phyloP scores from a whole-genome alignment of 2,113 vertebrate genomes.

The Pygoscelis antarcticus region DNA sequence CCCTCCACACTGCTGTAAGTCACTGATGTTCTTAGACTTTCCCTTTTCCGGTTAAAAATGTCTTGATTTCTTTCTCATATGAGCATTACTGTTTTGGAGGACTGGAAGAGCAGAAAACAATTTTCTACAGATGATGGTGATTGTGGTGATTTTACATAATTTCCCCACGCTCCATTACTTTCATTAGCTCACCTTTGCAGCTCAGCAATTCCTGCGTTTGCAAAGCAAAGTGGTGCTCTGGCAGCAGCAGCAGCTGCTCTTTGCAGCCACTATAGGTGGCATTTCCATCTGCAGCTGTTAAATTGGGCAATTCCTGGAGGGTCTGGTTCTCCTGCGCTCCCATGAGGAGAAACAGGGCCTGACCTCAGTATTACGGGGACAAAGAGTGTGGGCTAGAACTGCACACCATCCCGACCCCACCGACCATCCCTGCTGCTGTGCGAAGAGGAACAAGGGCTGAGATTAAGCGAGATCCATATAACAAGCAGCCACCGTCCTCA shows the following conservation, averaged over 20 bases:
- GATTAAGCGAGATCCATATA: neutral
- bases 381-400: neutral
- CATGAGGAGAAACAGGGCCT: neutral
- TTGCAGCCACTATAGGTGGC: neutral
- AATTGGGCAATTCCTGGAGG: neutral
- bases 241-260: neutral
- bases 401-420: fast-evolving
- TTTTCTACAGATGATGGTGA: neutral
- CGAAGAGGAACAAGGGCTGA: neutral
- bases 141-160: neutral
- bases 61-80: neutral
- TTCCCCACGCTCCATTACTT: neutral
- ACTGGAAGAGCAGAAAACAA: neutral
- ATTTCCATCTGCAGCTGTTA: neutral
- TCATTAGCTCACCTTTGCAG: neutral
- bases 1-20: neutral
- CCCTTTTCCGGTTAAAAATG: neutral
- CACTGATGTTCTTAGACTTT: neutral
- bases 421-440: neutral
- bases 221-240: neutral
- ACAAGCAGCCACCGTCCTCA: neutral
- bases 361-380: neutral
- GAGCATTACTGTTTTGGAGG: neutral
- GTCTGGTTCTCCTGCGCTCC: neutral
- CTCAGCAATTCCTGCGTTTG: neutral